phyloP scores from a whole-genome alignment of 2,888 invertebrate genomes.

The Zaprionus bogoriensis region DNA sequence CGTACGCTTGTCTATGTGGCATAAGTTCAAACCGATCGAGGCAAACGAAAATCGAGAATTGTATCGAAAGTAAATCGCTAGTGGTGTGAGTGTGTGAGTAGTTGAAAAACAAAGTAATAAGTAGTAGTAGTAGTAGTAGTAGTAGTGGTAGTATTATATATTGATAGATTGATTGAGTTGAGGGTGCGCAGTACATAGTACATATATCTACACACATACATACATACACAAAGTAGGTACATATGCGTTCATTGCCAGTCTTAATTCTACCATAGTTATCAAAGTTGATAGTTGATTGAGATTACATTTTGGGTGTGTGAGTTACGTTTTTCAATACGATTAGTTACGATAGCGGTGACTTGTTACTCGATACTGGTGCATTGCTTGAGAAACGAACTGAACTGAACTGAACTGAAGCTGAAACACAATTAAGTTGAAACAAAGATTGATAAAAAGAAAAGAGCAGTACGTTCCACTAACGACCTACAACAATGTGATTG shows the following conservation, averaged over 20 bases:
- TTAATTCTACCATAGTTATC: not conserved
- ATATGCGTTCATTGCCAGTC: conserved; percentile 47
- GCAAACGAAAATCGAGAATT: not conserved
- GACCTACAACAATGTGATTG: conserved; percentile 36
- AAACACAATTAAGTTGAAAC: not conserved
- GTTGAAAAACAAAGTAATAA: conserved; percentile 7
- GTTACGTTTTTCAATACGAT: conserved; percentile 61
- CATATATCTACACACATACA: conserved; percentile 37
- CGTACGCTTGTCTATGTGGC: not conserved
- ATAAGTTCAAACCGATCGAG: not conserved
- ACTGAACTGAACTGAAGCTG: conserved; percentile 5
- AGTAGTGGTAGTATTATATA: no score
- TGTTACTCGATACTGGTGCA: conserved; percentile 56
- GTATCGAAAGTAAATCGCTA: conserved; percentile 12
- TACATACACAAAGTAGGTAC: conserved; percentile 35
- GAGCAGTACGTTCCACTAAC: conserved; percentile 14
- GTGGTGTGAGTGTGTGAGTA: conserved; percentile 24
- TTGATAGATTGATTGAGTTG: no score
- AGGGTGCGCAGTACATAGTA: conserved; percentile 45
- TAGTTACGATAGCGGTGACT: conserved; percentile 65
- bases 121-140: conserved; percentile 20
- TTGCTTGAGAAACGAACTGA: conserved; percentile 42
- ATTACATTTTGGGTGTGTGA: conserved; percentile 56
- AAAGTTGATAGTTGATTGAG: not conserved
- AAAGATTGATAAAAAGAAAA: not conserved